A percentile compares a stretch with the other conserved stretches of the same genome.
phyloP scores from a whole-genome alignment of 2,888 invertebrate species.

The Drosophila gaucha region DNA sequence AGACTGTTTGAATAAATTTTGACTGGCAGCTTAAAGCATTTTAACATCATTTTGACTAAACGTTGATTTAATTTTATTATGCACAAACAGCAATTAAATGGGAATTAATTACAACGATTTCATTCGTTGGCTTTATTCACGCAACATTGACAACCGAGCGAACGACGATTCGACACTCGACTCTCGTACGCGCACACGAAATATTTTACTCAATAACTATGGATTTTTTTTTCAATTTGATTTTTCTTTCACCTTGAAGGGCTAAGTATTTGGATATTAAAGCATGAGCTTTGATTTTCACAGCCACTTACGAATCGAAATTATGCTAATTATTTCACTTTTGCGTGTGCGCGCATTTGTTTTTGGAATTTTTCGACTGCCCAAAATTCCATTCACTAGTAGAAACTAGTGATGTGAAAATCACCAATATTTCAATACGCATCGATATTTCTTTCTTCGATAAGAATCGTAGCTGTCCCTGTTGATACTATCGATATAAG shows the following conservation, averaged over 20 bases:
- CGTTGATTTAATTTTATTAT: slow-evolving; percentile 52
- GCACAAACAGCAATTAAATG: slow-evolving; percentile 70
- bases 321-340: slow-evolving; percentile 44
- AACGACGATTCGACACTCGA: slow-evolving; percentile 41
- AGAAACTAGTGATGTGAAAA: slow-evolving; percentile 46
- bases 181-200: slow-evolving; percentile 46
- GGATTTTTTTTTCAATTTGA: slow-evolving; percentile 32
- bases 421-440: slow-evolving; percentile 5
- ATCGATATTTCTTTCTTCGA: slow-evolving; percentile 27
- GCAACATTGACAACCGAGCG: slow-evolving; percentile 66
- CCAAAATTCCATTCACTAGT: slow-evolving; percentile 67
- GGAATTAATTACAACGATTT: slow-evolving; percentile 74
- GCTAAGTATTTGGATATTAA: slow-evolving; percentile 24
- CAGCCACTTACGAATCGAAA: slow-evolving; percentile 59
- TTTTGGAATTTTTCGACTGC: slow-evolving; percentile 68
- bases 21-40: slow-evolving; percentile 16
- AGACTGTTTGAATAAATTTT: slow-evolving; percentile 10
- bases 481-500: slow-evolving; percentile 29
- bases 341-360: slow-evolving; percentile 64
- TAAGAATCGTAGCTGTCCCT: slow-evolving; percentile 13
- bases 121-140: slow-evolving; percentile 70
- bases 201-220: slow-evolving; percentile 45
- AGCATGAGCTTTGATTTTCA: slow-evolving; percentile 36
- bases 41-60: slow-evolving; percentile 16
- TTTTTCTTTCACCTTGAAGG: slow-evolving; percentile 33